Evolutionary conservation across 2,797 vertebrate species (phyloP).

Genomic region (Notolabrus celidotus): DNA sequence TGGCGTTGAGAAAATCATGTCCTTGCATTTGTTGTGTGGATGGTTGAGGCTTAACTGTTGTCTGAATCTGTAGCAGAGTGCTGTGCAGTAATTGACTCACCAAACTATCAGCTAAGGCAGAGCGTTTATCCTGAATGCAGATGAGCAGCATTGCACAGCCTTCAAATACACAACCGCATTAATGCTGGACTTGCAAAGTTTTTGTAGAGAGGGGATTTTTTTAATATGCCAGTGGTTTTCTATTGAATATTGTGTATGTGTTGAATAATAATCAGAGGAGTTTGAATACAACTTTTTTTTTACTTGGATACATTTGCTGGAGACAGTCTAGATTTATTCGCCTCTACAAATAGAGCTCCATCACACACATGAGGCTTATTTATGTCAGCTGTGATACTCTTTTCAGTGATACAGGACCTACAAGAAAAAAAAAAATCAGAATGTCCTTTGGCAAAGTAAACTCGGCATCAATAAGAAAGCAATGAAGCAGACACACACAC

Average conservation of each 20-base stretch:
- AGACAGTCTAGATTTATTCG: too few species aligned
- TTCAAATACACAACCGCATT: slow-evolving; percentile 23
- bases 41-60: slow-evolving; percentile 2
- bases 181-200: slow-evolving; percentile 7
- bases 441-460: slow-evolving; percentile 4
- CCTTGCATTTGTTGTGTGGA: slow-evolving; percentile 1
- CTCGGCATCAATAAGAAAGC: slow-evolving; percentile 5
- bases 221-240: not conserved
- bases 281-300: too few species aligned
- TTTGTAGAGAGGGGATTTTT: not conserved
- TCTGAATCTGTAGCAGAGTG: slow-evolving; percentile 5
- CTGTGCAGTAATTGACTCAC: slow-evolving; percentile 13
- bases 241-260: too few species aligned
- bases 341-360: too few species aligned
- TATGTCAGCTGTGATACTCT: too few species aligned
- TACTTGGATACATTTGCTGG: too few species aligned
- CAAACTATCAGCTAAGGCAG: slow-evolving; percentile 18
- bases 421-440: not conserved
- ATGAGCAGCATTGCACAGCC: slow-evolving; percentile 6
- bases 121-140: slow-evolving; percentile 32
- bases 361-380: too few species aligned
- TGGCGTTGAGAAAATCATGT: not conserved
- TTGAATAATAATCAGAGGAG: too few species aligned
- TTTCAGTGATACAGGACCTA: not conserved
- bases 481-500: not conserved